Evolutionary conservation across 1,140 invertebrate genomes (phyloP), one percentile per base, ranked within the genome.

Genomic region (Prorops nasuta): DNA sequence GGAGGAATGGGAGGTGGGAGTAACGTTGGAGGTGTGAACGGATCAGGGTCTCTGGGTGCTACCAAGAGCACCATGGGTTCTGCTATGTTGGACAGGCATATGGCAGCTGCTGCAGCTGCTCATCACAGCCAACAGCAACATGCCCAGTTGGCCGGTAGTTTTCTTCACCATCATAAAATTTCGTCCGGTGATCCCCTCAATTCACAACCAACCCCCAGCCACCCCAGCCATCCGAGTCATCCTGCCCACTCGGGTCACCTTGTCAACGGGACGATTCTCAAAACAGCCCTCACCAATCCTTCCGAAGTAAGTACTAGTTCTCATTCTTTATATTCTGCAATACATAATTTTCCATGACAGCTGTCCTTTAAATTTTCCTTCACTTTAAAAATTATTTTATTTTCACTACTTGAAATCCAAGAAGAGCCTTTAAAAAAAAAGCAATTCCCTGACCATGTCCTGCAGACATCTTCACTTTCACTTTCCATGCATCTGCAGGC

Each of bases 201-300:
- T 51, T 72, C 74, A 2, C 74, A 69, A 54, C 66, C 72, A 22
- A 71, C 73, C 35, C 69, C 74, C 18, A 76, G 74, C 51, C 75
- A 77, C 60, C 69, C 74, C 18, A 76, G 74, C 51, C 75, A 77
- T 60, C 72, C 69, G 47, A 75, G 56, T 59, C 70, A 72, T 57
- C 63, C 70, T 9, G 66, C 65, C 24, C 76, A 78, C 41, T 63
- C 74, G 56, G 83, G 87, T 48, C 87, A 91, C 68, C 80, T 92
- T 58, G 87, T 91, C 61, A 93, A 91, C 70, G 92, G 92, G 51
- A 93, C 90, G 64, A 96, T 96, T 66, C 82, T 96, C 54, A 95
- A 95, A 81, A 92, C 92, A 69, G 93, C 92, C 35, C 84, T 96
- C 58, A 95, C 92, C 50, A 94, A 94, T 77, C 92, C 92, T 54